Percentiles rank a stretch among this genome's conserved stretches.
These are phyloP conservation scores for Denticeps clupeoides DNA, from an alignment of 2,797 vertebrate genomes.

Conservation along the genomic window DNA sequence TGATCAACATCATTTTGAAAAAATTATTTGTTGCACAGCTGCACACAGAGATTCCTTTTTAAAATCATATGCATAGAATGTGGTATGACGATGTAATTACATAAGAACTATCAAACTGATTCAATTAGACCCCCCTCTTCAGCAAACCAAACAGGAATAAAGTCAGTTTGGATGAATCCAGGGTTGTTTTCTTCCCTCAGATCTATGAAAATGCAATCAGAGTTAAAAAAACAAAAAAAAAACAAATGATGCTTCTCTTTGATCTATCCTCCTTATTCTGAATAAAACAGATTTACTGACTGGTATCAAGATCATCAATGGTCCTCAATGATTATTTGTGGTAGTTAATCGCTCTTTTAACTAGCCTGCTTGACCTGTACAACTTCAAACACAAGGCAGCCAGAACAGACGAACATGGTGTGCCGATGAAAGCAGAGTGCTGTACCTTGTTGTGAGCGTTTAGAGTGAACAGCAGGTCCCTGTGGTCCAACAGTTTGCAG, in stretches of 20 bases:
- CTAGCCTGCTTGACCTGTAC: too few relatives aligned
- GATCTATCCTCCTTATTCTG: too few relatives aligned
- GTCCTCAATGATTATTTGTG: too few relatives aligned
- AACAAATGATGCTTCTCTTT: constrained; percentile 14
- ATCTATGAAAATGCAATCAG: constrained; percentile 33
- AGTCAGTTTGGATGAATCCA: constrained; percentile 5
- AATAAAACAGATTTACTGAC: too few relatives aligned
- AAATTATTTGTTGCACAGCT: too few relatives aligned
- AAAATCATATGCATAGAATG: too few relatives aligned
- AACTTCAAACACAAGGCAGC: neutral
- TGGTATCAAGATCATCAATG: too few relatives aligned
- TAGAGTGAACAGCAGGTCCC: constrained; percentile 81
- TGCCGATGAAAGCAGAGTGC: constrained; percentile 6
- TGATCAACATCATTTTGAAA: too few relatives aligned
- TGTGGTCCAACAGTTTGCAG: constrained; percentile 78
- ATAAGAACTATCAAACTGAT: neutral
- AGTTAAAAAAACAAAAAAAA: constrained; percentile 20
- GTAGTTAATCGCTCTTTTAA: too few relatives aligned
- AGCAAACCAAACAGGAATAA: neutral
- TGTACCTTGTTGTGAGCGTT: constrained; percentile 81
- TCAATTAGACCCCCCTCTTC: neutral
- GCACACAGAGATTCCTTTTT: neutral
- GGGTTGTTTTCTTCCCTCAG: constrained; percentile 23
- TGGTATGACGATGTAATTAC: neutral
- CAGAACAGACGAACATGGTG: neutral